phyloP scores from a whole-genome alignment of 2,113 vertebrate species.

The Pipra filicauda region DNA sequence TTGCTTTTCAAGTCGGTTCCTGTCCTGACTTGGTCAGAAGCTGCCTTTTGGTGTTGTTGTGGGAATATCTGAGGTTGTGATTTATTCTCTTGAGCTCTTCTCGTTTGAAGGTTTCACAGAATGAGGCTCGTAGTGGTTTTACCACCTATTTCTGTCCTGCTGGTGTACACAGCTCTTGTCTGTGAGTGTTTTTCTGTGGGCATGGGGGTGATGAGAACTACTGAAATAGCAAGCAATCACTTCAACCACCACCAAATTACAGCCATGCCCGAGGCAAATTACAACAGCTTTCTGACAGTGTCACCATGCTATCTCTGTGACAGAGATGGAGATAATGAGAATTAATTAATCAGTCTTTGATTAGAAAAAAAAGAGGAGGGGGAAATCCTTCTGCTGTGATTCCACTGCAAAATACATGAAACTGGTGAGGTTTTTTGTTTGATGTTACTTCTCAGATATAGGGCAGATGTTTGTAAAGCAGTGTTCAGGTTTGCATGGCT shows the following conservation, averaged over 20 bases:
- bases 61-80: background rate
- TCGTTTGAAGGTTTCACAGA: background rate
- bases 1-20: background rate
- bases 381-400: background rate
- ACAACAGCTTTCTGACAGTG: constrained; percentile 30
- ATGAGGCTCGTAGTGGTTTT: background rate
- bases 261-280: constrained; percentile 44
- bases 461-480: background rate
- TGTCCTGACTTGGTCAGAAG: background rate
- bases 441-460: background rate
- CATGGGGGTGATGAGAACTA: background rate
- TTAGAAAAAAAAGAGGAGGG: constrained; percentile 30
- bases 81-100: background rate
- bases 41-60: background rate
- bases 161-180: background rate
- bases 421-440: constrained; percentile 15
- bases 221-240: background rate
- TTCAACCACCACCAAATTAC: constrained; percentile 33
- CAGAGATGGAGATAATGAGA: constrained; percentile 62
- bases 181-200: background rate
- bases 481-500: accelerated
- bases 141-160: background rate
- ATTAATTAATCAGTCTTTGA: constrained; percentile 67
- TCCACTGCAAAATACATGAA: background rate
- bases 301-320: constrained; percentile 54